Evolutionary conservation across 1,140 invertebrate species (phyloP), one percentile per base, ranked within the genome.

Genomic region (Caerostris darwini): DNA sequence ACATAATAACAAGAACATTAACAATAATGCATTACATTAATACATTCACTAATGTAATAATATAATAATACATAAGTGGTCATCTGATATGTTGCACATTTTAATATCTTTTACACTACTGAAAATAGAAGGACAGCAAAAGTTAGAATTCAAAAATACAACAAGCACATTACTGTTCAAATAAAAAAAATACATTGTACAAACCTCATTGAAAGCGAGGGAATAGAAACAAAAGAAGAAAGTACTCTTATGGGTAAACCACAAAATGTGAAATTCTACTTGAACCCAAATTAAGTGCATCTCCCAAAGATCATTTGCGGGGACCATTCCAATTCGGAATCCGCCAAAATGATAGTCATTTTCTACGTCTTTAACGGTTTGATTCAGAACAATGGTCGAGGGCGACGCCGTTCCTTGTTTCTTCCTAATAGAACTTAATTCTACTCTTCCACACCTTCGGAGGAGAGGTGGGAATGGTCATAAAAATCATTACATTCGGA

Each of bases 281-380:
- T n/a, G 17, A 6, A 6, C n/a, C 50, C 10, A 53, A 77, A 77
- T 77, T 12, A 77, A 50, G 19, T 50, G 10, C 19, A 53, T 53
- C 34, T 77, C 71, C 71, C 34, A 12, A 77, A 77, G 61, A 77
- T 50, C 71, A 77, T 77, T 77, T 77, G 71, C 14, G 71, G 71
- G 34, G 71, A 14, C 71, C 8, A 12, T 77, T 77, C 71, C 50
- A 77, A 77, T 77, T 77, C 71, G 8, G 14, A 64, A 12, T 53
- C 34, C 34, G 1, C 8, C 4, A 3, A 19, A 77, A 77, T 77
- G 71, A 77, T 77, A 77, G 71, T 77, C 19, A 77, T 77, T 77
- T 77, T 53, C 19, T 50, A 8, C 7, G 5, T 53, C 34, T 77
- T 77, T 77, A 77, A 77, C 19, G 71, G 34, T 77, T 77, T 50